Evolutionary conservation across 2,113 vertebrate species (phyloP), one percentile per base, ranked within the genome.

Genomic region (Tachuris rubrigastra): DNA sequence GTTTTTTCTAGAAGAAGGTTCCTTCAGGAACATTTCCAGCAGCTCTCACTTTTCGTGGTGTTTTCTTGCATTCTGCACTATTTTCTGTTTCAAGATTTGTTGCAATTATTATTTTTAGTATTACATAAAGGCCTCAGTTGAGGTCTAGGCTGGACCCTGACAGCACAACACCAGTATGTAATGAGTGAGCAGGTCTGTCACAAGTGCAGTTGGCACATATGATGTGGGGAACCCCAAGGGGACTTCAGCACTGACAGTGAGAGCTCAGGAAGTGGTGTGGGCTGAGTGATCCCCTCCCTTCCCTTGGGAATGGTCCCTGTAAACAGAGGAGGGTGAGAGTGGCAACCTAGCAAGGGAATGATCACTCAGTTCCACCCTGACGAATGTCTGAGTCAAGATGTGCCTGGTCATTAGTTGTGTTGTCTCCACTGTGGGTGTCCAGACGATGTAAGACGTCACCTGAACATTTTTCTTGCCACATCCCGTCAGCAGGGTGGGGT

Each of bases 41-140:
- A 55, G 50, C 5, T 78, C 33, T 77, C 47, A 22, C 68, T 87
- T 89, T 89, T n/a, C 49, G 17, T 41, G 67, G 31, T 5, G 7
- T 85, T 91, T 89, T 82, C 58, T 79, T 31, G 60, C 44, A 10
- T 65, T 87, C 69, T 89, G 44, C 24, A 19, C 89, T 58, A 27
- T 87, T 79, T 93, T 76, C 69, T 58, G 19, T 65, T 91, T 41
- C 81, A 53, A 41, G 33, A 47, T 72, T 92, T 68, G 50, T n/a
- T 84, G 73, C n/a, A 8, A 8, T 72, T 89, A 46, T 78, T 87
- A 47, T 62, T 91, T 88, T 91, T 68, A 68, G 73, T 46, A 37
- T 39, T 58, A 49, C 30, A 47, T 39, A 72, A 74, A 91, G 22
- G 84, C 44, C n/a, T 76, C 3, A 6, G 20, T 30, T 3, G 30